phyloP scores from a whole-genome alignment of 1,140 invertebrate genomes.

The Callitettix versicolor region DNA sequence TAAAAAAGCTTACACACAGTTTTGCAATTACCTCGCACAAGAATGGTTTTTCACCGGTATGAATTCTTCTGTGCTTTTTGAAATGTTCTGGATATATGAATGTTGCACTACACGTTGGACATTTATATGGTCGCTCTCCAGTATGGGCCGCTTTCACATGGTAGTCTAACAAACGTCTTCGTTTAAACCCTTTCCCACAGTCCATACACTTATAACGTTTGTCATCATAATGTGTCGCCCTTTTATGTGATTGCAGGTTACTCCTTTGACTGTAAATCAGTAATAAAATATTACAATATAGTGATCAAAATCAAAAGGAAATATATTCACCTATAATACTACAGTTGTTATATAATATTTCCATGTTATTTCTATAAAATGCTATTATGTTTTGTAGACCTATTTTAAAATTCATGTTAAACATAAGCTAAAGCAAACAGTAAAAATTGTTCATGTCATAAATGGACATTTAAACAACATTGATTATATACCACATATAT shows the following conservation, averaged over 20 bases:
- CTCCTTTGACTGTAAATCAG: conserved; percentile 53
- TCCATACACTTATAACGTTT: conserved; percentile 56
- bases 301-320: neutral
- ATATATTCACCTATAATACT: neutral
- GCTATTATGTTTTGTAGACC: too few relatives aligned
- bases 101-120: conserved; percentile 56
- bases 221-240: conserved; percentile 66
- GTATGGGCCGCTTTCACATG: conserved; percentile 73
- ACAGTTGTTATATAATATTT: too few relatives aligned
- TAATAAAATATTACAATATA: too few relatives aligned
- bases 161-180: conserved; percentile 61
- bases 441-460: too few relatives aligned
- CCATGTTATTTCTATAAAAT: too few relatives aligned
- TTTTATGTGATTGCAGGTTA: conserved; percentile 68
- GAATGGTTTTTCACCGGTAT: conserved; percentile 69
- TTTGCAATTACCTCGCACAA: conserved; percentile 49
- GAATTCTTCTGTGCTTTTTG: conserved; percentile 69
- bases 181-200: conserved; percentile 64
- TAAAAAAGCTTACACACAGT: neutral
- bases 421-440: too few relatives aligned
- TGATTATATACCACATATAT: too few relatives aligned
- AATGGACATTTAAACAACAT: too few relatives aligned
- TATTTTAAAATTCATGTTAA: too few relatives aligned
- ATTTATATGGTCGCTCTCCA: conserved; percentile 64
- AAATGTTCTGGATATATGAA: conserved; percentile 78